phyloP scores from a whole-genome alignment of 2,797 vertebrate genomes.

The Tokudaia muenninki region DNA sequence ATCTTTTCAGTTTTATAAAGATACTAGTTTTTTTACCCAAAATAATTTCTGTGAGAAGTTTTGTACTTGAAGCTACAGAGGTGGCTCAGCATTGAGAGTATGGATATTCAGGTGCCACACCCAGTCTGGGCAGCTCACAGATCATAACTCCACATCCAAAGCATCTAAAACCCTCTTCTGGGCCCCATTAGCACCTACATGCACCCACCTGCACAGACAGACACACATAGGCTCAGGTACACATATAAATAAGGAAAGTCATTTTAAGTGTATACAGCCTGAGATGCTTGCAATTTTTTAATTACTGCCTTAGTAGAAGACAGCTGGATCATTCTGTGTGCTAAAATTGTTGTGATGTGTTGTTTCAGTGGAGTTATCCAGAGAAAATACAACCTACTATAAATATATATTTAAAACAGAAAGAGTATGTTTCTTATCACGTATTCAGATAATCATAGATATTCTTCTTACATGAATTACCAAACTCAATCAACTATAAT shows the following conservation, averaged over 20 bases:
- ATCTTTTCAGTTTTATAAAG: background rate
- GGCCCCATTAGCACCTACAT: background rate
- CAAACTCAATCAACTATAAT: background rate
- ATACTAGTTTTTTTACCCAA: background rate
- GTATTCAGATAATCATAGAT: background rate
- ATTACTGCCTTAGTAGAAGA: background rate
- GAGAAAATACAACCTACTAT: background rate
- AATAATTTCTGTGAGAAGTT: background rate
- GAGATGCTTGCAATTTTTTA: constrained; percentile 44
- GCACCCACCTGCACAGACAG: background rate
- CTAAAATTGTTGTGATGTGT: background rate
- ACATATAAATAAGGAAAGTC: background rate
- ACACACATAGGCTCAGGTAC: background rate
- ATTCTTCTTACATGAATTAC: background rate
- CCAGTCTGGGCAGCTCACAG: background rate
- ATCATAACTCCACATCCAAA: background rate
- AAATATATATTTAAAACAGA: background rate
- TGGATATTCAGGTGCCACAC: background rate
- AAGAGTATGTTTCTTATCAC: background rate
- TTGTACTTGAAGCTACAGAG: no score
- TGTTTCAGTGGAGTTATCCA: background rate
- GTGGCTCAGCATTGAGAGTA: background rate
- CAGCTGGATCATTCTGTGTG: background rate
- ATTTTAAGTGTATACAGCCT: background rate
- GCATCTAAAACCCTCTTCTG: background rate